Evolutionary conservation across 37 sponge, comb jelly and placozoan genomes (phyloP), one percentile per base, ranked within the genome.

Genomic region (Tethya wilhelma): DNA sequence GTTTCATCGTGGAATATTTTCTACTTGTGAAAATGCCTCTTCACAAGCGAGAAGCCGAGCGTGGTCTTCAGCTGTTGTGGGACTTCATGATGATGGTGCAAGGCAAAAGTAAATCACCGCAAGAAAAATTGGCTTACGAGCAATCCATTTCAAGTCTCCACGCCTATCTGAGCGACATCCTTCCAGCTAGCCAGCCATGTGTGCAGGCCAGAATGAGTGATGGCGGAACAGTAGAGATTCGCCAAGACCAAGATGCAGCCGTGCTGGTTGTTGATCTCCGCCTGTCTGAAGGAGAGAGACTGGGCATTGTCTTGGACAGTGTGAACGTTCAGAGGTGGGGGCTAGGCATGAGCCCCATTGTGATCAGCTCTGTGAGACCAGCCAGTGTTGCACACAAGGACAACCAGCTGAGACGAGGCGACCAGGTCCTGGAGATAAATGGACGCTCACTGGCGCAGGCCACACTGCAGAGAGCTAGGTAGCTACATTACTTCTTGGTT

Each of bases 381-480:
- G 75, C 63, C 32, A 82, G 86, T 38, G 64, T 45, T 14, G 87
- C 91, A 2, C 76, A 56, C 32, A 81, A 38, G 44, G 77, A 70
- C 31, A 84, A 82, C 14, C n/a, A 56, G 1, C 63, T 90, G 46
- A 37, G 17, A n/a, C 56, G 73, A 23, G 94, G 94, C 25, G 94
- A 90, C 37, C 91, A 90, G 40, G 59, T 94, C 17, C 45, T 94
- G 31, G 78, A 77, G 37, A 69, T 94, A 9, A 89, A 94, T 45
- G 87, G 83, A 0, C 87, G 79, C 59, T 67, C 79, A 4, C 67
- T 94, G 28, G 33, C 90, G 0, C 53, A 79, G 23, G 87, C 69
- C 0, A 79, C 90, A 28, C 68, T 90, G 23, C 74, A 90, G 67
- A 82, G 86, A 82, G 94, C 94, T 4, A 94, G 87, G 94, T 90